Evolutionary conservation across 2,113 vertebrate species (phyloP).

Genomic region (Brevimyrus niger): DNA sequence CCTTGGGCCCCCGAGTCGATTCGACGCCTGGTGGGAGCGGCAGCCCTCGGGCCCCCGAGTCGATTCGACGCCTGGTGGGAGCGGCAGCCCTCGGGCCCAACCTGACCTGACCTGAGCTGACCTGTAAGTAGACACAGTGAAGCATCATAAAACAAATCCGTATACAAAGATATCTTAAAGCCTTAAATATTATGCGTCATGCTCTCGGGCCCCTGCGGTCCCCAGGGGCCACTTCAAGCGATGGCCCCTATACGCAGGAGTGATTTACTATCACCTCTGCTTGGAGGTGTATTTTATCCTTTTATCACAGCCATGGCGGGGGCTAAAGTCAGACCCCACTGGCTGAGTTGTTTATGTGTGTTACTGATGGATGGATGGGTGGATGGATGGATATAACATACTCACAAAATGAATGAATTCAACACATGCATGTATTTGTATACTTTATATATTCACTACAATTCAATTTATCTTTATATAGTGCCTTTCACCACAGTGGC

Average conservation of each 20-base stretch:
- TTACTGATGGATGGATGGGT: neutral
- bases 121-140: neutral
- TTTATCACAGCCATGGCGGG: neutral
- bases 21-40: too few species aligned
- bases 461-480: neutral
- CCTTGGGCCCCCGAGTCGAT: too few species aligned
- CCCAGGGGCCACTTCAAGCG: neutral
- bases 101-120: too few species aligned
- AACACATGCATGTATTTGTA: neutral
- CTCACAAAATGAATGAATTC: neutral
- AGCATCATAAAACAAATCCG: neutral
- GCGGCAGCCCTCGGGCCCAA: too few species aligned
- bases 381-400: neutral
- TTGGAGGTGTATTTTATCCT: neutral
- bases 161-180: neutral
- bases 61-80: too few species aligned
- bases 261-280: neutral
- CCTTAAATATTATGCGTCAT: neutral
- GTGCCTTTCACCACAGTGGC: neutral
- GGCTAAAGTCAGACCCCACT: neutral
- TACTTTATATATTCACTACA: neutral
- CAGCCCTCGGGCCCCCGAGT: too few species aligned
- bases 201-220: neutral
- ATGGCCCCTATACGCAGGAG: neutral
- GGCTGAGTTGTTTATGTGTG: neutral